phyloP scores from a whole-genome alignment of 2,888 invertebrate species.

The Criorhina ranunculi region DNA sequence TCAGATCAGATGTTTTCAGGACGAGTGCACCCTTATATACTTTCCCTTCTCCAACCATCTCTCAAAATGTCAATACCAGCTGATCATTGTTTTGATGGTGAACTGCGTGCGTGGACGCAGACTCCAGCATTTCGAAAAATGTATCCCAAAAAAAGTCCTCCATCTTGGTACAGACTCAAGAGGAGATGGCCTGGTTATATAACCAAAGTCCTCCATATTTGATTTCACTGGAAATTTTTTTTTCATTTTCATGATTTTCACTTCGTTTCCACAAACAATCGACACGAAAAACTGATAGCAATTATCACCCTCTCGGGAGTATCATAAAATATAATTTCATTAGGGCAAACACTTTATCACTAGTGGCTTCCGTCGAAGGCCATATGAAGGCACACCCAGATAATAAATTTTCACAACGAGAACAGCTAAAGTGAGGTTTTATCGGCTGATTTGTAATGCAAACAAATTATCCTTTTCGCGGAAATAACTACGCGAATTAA shows the following conservation, averaged over 20 bases:
- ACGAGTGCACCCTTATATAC: constrained; percentile 26
- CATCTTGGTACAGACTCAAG: constrained; percentile 71
- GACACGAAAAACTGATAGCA: constrained; percentile 50
- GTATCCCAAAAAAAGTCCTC: constrained; percentile 71
- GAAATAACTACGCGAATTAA: constrained; percentile 31
- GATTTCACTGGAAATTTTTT: constrained; percentile 46
- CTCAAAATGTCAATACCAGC: constrained; percentile 51
- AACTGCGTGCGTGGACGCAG: constrained; percentile 65
- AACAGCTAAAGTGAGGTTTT: constrained; percentile 19
- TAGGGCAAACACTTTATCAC: constrained; percentile 54
- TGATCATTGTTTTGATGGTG: constrained; percentile 64
- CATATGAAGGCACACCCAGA: constrained; percentile 64
- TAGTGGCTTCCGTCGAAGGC: constrained; percentile 30
- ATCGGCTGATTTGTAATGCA: constrained; percentile 21
- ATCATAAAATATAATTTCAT: constrained; percentile 58
- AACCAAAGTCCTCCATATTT: constrained; percentile 70
- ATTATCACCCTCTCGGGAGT: constrained; percentile 62
- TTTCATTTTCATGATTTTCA: constrained; percentile 45
- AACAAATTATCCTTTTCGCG: constrained; percentile 48
- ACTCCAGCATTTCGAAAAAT: constrained; percentile 61
- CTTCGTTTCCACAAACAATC: constrained; percentile 41
- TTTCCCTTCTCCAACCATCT: not conserved
- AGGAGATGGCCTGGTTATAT: constrained; percentile 71
- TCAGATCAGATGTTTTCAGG: constrained; percentile 27
- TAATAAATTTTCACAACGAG: constrained; percentile 64